Conservation (phyloP, 2,888 invertebrate genomes). For the Epistrophe eligans region DNA sequence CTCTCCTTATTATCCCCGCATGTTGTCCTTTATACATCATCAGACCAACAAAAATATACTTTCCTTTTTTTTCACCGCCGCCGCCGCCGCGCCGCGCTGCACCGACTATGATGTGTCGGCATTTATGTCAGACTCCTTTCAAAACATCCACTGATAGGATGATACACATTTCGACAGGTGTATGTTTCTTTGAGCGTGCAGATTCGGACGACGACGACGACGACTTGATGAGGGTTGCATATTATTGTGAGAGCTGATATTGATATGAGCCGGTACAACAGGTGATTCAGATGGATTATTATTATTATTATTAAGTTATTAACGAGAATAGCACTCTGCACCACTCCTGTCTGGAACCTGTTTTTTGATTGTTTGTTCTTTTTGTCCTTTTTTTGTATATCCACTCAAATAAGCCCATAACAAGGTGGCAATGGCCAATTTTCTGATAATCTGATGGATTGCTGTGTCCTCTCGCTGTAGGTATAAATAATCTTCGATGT, state of each 20-base stretch:
- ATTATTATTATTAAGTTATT: conserved; percentile 83
- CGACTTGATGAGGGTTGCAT: conserved; percentile 70
- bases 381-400: conserved; percentile 1
- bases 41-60: neutral
- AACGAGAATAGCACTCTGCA: conserved; percentile 69
- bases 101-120: conserved; percentile 59
- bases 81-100: neutral
- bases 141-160: conserved; percentile 58
- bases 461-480: conserved; percentile 28
- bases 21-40: neutral
- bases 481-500: conserved; percentile 30
- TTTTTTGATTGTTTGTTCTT: conserved; percentile 1
- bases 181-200: conserved; percentile 71
- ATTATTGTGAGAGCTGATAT: conserved; percentile 56
- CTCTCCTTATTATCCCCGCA: conserved; percentile 8
- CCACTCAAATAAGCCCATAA: conserved; percentile 56
- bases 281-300: conserved; percentile 80
- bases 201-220: conserved; percentile 20
- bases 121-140: conserved; percentile 69
- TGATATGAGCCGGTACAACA: conserved; percentile 77
- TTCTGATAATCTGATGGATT: conserved; percentile 66
- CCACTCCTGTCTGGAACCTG: conserved; percentile 34
- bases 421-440: conserved; percentile 74
- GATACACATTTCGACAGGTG: conserved; percentile 74
- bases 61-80: conserved; percentile 38